phyloP scores from a whole-genome alignment of 2,797 vertebrate species.

The Salarias fasciatus region DNA sequence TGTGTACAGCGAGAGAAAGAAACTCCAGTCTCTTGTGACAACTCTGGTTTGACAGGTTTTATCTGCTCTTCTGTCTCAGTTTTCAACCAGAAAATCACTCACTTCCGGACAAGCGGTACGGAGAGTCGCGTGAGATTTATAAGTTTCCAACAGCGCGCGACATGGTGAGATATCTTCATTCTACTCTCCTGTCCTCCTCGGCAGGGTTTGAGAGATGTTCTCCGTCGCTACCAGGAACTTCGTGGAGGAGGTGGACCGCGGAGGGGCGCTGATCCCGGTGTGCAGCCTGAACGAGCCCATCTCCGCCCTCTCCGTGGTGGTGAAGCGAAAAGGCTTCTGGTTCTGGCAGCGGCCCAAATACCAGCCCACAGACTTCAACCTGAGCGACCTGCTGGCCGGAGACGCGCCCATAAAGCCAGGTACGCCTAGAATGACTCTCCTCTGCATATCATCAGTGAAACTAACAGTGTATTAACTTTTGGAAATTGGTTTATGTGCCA shows the following conservation, averaged over 20 bases:
- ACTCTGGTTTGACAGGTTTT: no score
- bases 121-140: not conserved
- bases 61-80: not conserved
- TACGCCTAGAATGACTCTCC: constrained; percentile 53
- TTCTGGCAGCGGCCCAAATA: constrained; percentile 92
- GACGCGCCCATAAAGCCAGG: constrained; percentile 85
- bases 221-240: constrained; percentile 91
- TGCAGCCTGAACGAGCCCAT: constrained; percentile 87
- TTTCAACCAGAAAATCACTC: not conserved
- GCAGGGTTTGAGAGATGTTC: constrained; percentile 85
- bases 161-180: not conserved
- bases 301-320: constrained; percentile 85
- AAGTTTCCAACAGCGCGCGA: no score
- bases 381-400: constrained; percentile 88
- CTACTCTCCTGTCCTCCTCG: not conserved
- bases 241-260: constrained; percentile 87
- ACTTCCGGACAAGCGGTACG: not conserved
- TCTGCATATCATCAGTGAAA: no score
- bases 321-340: constrained; percentile 88
- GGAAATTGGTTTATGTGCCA: no score
- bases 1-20: no score
- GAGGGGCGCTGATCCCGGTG: constrained; percentile 87
- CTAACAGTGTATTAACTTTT: no score
- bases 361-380: constrained; percentile 83
- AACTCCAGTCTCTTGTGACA: no score